Base-by-base conservation (phyloP, 53 echinoderm and acorn worm genomes). In the Antedon mediterranea region DNA sequence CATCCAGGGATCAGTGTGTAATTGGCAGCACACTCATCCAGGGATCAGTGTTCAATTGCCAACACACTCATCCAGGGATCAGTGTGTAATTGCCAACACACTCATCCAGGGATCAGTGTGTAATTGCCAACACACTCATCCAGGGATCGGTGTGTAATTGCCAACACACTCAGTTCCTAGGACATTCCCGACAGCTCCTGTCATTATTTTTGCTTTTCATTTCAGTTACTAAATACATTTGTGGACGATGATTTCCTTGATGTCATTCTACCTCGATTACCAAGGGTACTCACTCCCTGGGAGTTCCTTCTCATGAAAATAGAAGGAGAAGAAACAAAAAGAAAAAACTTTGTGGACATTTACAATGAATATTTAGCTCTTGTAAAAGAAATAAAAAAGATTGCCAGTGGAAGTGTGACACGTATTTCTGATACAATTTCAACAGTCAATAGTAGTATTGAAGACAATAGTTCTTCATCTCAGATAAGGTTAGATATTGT, bases 241-340 rank as follows among this genome's bases (percentile, higher is more conserved):
- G 75, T 79, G 43, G 89, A 89, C 41, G 92, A 95, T 31, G 92
- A 95, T 41, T 82, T 89, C 31, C 80, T 89, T 44, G 86, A 89
- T 32, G 76, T 95, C 13, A 82, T 84, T 8, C 81, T 89, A 18
- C 97, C 97, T 7, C 85, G 86, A 72, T 43, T 95, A 30, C 79
- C 82, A 18, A 85, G 86, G 32, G 29, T 84, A 30, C 72, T 95
- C 34, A 83, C 92, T 18, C 85, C 81, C 0, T 95, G 92, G 92
- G 97, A 95, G 71, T 95, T 88, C 42, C 82, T 89, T 9, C 32
- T 95, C 31, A 92, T 85, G 82, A 87, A 79, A 42, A 86, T 84
- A 6, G 87, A 87, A 82, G 83, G 84, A 18, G 79, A 73, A 32
- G 34, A 75, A 23, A 74, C 87, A 0, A 75, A 75, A 31, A 75